A percentile compares a stretch with the other conserved stretches of the same genome.
Evolutionary conservation across 2,113 vertebrate species (phyloP).

Genomic region (Manacus vitellinus): DNA sequence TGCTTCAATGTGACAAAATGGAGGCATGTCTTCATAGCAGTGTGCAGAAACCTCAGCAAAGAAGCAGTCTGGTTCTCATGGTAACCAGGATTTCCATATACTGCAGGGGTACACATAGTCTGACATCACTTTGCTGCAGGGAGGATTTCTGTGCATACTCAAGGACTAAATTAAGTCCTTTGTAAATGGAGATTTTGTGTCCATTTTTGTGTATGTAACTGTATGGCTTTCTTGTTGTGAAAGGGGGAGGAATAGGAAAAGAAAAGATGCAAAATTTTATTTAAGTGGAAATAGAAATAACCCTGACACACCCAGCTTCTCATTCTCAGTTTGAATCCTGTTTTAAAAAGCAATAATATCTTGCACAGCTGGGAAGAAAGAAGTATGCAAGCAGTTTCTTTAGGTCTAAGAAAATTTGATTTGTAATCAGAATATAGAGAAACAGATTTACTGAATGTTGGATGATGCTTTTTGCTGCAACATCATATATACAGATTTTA

Average conservation of each 20-base stretch:
- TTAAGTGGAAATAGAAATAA: background rate
- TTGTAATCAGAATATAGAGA: background rate
- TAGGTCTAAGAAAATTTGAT: background rate
- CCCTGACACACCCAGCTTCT: background rate
- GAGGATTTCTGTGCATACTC: slow-evolving; percentile 51
- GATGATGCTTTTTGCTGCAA: background rate
- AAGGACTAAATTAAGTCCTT: slow-evolving; percentile 34
- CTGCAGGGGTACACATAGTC: slow-evolving; percentile 41
- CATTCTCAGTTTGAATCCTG: background rate
- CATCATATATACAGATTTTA: background rate
- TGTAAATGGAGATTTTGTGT: background rate
- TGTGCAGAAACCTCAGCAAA: background rate
- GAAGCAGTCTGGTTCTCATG: slow-evolving; percentile 62
- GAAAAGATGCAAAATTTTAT: background rate
- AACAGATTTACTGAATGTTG: background rate
- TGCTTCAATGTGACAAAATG: background rate
- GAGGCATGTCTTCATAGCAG: background rate
- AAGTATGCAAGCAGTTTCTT: background rate
- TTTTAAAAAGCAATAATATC: background rate
- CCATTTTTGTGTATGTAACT: background rate
- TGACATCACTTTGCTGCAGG: slow-evolving; percentile 71
- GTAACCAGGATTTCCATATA: slow-evolving; percentile 69
- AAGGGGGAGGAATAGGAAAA: background rate
- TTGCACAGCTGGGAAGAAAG: background rate
- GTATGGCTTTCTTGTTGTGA: background rate